Percentiles rank a stretch among this genome's conserved stretches.
Conservation (phyloP, 2,113 vertebrate genomes). For the Zootoca vivipara region DNA sequence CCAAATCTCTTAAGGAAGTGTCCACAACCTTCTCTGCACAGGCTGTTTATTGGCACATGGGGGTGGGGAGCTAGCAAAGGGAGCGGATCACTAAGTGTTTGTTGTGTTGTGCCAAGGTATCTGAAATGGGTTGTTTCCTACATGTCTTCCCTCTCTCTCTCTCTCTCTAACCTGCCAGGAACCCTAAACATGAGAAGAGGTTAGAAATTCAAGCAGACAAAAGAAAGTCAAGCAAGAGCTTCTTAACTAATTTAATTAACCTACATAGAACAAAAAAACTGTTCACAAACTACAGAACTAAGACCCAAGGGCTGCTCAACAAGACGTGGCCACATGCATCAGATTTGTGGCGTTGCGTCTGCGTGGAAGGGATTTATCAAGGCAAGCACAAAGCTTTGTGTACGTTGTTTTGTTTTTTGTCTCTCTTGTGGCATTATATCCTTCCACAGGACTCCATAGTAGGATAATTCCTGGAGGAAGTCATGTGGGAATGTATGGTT, state of each 20-base stretch:
- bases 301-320: not conserved
- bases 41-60: not conserved
- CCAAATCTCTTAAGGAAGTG: not conserved
- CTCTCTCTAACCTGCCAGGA: not conserved
- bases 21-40: not conserved
- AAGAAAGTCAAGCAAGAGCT: not conserved
- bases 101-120: not conserved
- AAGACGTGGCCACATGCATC: not conserved
- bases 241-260: not conserved
- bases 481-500: not conserved
- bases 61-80: not conserved
- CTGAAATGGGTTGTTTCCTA: not conserved
- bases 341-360: not conserved
- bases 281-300: not conserved
- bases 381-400: not conserved
- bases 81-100: not conserved
- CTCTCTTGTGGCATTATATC: not conserved
- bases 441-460: not conserved
- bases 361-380: not conserved
- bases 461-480: not conserved
- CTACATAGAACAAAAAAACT: not conserved
- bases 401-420: not conserved
- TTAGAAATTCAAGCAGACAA: not conserved
- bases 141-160: not conserved
- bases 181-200: not conserved